Percentiles rank a stretch among this genome's conserved stretches.
These are phyloP conservation scores for Scolopax mira DNA, from an alignment of 2,113 vertebrate species.

Conservation along the genomic window DNA sequence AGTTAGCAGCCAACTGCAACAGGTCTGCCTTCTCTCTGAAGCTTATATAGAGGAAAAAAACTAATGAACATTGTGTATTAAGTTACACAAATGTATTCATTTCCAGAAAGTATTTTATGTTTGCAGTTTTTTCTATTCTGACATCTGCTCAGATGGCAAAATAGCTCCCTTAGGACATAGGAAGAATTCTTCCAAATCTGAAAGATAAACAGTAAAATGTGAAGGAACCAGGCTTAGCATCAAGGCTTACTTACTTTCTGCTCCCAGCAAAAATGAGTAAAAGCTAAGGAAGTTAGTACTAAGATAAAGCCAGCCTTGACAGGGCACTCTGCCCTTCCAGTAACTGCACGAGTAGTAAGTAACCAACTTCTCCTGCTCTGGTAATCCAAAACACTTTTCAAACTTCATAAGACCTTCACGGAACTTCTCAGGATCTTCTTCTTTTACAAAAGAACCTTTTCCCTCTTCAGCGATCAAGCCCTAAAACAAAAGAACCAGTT, in stretches of 20 bases:
- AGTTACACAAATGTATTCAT: neutral
- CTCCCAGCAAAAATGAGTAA: constrained; percentile 94
- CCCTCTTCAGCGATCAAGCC: constrained; percentile 96
- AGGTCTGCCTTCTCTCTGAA: neutral
- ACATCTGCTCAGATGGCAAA: neutral
- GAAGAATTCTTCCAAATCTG: neutral
- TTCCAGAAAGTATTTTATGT: neutral
- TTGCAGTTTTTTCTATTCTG: neutral
- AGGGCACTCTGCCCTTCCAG: constrained; percentile 95
- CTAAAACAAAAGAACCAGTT: constrained; percentile 62
- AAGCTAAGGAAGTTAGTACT: constrained; percentile 98
- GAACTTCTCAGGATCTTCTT: constrained; percentile 96
- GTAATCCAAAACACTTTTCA: constrained; percentile 92
- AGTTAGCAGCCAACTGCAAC: neutral
- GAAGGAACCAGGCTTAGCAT: neutral
- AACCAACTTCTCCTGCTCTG: constrained; percentile 91
- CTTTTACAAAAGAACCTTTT: constrained; percentile 84
- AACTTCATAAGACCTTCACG: constrained; percentile 92
- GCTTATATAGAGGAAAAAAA: neutral
- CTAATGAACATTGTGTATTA: neutral
- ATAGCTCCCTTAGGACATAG: neutral
- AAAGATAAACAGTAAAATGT: neutral
- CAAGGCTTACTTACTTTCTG: constrained; percentile 82
- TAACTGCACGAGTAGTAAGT: constrained; percentile 99
- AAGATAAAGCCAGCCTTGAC: constrained; percentile 98